A percentile compares a stretch with the other conserved stretches of the same genome.
phyloP scores from a whole-genome alignment of 2,888 invertebrate genomes.

The Andrena bicolor region DNA sequence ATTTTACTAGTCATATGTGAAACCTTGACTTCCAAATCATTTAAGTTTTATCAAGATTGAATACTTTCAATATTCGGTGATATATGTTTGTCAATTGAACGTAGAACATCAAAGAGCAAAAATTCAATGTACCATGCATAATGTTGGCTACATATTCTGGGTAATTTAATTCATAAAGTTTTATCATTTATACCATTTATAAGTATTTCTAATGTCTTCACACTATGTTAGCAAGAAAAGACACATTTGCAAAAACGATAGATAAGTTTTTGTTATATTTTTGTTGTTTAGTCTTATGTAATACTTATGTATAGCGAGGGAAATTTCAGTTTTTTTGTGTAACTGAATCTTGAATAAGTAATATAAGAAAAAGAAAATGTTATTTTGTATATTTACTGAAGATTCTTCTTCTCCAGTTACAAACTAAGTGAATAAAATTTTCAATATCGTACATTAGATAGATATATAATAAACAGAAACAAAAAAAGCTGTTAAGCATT shows the following conservation, averaged over 20 bases:
- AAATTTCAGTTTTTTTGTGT: slow-evolving; percentile 10
- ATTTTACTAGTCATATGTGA: slow-evolving; percentile 56
- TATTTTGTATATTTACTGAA: slow-evolving; percentile 17
- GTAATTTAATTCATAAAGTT: neutral
- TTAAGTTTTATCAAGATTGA: slow-evolving; percentile 20
- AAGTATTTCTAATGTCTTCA: slow-evolving; percentile 13
- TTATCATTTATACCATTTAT: slow-evolving; percentile 13
- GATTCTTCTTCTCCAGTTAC: slow-evolving; percentile 9
- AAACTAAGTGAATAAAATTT: neutral
- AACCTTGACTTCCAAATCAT: slow-evolving; percentile 39
- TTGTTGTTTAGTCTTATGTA: slow-evolving; percentile 21
- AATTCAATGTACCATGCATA: neutral
- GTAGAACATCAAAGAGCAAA: neutral
- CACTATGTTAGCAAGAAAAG: neutral
- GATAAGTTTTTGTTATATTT: slow-evolving; percentile 24
- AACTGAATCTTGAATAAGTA: slow-evolving; percentile 12
- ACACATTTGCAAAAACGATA: slow-evolving; percentile 8
- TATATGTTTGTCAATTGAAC: slow-evolving; percentile 8
- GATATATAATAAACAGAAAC: slow-evolving; percentile 1
- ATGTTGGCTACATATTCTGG: neutral
- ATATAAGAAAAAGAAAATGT: slow-evolving; percentile 13
- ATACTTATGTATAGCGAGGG: slow-evolving; percentile 10
- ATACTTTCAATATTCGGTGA: slow-evolving; percentile 16
- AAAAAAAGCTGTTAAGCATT: neutral
- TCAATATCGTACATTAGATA: neutral